A percentile compares a stretch with the other conserved stretches of the same genome.
These are phyloP conservation scores for Tauraco erythrolophus DNA, from an alignment of 2,113 vertebrate species.

Conservation along the genomic window DNA sequence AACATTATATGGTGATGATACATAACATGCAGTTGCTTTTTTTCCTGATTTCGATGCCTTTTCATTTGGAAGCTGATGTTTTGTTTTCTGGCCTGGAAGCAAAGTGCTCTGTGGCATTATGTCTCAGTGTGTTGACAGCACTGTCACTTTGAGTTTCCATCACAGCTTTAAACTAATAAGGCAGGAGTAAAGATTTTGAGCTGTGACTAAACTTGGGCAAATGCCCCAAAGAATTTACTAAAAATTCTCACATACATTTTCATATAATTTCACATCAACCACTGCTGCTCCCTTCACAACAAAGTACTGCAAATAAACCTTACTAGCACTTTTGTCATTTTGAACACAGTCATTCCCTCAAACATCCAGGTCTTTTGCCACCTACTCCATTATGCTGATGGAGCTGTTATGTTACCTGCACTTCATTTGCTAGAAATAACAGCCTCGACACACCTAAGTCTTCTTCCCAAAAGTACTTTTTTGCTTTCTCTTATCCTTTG, in stretches of 20 bases:
- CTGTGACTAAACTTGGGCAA: conserved; percentile 21
- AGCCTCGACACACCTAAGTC: not conserved
- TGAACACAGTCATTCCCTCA: not conserved
- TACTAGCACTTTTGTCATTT: not conserved
- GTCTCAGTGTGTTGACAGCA: not conserved
- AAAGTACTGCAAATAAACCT: not conserved
- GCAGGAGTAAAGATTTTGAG: not conserved
- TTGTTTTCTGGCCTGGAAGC: conserved; percentile 9
- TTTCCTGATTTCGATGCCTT: not conserved
- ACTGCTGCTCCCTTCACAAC: not conserved
- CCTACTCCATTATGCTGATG: not conserved
- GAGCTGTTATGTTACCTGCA: not conserved
- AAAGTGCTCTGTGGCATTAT: not conserved
- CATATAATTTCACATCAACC: not conserved
- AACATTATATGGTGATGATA: not conserved
- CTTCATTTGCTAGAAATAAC: not conserved
- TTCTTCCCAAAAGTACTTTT: not conserved
- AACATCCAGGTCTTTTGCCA: not conserved
- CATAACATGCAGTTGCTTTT: not conserved
- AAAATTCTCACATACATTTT: conserved; percentile 9
- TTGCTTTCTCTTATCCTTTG: not conserved
- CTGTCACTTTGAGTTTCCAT: conserved; percentile 46
- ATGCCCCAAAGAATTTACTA: not conserved
- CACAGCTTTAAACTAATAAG: conserved; percentile 35
- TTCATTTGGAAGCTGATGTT: conserved; percentile 16